These are phyloP conservation scores for Philotrypesis tridentata DNA, from an alignment of 1,140 invertebrate genomes.

Conservation along the genomic window DNA sequence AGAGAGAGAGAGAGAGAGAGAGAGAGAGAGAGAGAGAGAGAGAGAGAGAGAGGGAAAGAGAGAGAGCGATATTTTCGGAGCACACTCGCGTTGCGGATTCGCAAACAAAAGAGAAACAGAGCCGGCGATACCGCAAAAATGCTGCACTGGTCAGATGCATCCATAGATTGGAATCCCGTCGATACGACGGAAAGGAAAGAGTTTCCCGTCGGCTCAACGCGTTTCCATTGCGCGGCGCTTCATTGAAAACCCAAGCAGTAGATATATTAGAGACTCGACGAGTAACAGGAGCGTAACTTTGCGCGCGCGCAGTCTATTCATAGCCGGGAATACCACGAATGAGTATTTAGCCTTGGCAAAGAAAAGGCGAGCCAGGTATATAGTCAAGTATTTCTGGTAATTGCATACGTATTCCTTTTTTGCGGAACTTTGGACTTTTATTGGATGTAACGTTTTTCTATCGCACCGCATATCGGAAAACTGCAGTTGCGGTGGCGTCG, in stretches of 20 bases:
- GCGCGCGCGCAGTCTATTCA: neutral
- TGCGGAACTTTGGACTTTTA: neutral
- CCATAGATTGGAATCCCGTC: neutral
- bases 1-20: too few species aligned
- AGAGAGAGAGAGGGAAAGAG: too few species aligned
- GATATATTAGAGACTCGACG: neutral
- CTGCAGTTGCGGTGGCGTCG: neutral
- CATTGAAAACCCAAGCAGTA: neutral
- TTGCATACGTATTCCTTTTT: neutral
- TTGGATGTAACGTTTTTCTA: neutral
- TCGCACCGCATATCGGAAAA: constrained; percentile 23
- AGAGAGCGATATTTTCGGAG: neutral
- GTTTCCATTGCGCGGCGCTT: neutral
- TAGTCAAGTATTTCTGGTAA: neutral
- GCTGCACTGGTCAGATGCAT: too few species aligned
- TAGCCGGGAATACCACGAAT: neutral
- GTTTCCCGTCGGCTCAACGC: neutral
- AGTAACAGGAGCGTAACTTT: neutral
- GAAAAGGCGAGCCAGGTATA: neutral
- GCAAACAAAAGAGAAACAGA: neutral
- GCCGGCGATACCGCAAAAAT: too few species aligned
- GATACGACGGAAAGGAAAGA: neutral
- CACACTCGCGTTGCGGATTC: neutral
- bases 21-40: too few species aligned
- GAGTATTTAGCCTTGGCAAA: neutral